phyloP scores from a whole-genome alignment of 2,888 invertebrate genomes.

The Luffia ferchaultella region DNA sequence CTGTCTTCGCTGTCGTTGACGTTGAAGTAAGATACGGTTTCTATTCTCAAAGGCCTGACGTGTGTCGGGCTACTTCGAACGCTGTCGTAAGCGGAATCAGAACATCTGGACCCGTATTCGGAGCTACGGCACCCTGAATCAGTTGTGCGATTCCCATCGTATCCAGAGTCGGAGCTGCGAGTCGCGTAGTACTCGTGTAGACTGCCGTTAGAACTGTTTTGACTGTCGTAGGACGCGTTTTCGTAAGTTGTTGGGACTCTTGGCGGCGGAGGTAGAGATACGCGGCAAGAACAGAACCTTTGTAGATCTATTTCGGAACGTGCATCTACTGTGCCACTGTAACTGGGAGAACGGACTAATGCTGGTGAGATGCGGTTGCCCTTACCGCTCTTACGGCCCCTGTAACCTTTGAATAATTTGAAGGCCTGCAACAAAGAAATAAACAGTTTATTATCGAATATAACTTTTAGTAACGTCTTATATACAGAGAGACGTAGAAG shows the following conservation, averaged over 20 bases:
- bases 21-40: slow-evolving; percentile 52
- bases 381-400: slow-evolving; percentile 35
- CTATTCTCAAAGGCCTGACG: slow-evolving; percentile 39
- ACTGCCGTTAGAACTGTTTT: slow-evolving; percentile 42
- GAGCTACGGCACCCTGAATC: slow-evolving; percentile 31
- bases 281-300: slow-evolving; percentile 46
- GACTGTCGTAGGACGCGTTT: slow-evolving; percentile 35
- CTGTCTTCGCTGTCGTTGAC: slow-evolving; percentile 54
- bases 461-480: background rate
- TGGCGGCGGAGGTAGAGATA: slow-evolving; percentile 29
- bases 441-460: too few relatives aligned
- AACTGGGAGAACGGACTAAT: slow-evolving; percentile 40
- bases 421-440: slow-evolving; percentile 42
- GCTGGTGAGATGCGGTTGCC: slow-evolving; percentile 45
- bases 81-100: slow-evolving; percentile 56
- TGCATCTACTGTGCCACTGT: slow-evolving; percentile 53
- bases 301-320: slow-evolving; percentile 47
- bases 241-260: slow-evolving; percentile 34
- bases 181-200: slow-evolving; percentile 28
- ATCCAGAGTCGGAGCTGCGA: slow-evolving; percentile 46
- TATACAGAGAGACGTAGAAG: too few relatives aligned
- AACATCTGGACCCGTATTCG: slow-evolving; percentile 24
- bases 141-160: slow-evolving; percentile 46
- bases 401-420: slow-evolving; percentile 50
- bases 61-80: slow-evolving; percentile 42